Conservation (phyloP, 2,113 vertebrate genomes). For the human (Homo sapiens) region GRCh38 chr2:163214001-163214500, state of each 20-base stretch:
- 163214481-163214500: background rate
- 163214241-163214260: background rate
- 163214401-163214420: background rate
- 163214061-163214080: conserved; percentile 50
- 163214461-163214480: background rate
- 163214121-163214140: conserved; percentile 64
- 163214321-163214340: background rate
- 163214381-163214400: background rate
- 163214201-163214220: conserved; percentile 25
- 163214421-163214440: background rate
- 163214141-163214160: conserved; percentile 63
- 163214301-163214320: background rate
- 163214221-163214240: background rate
- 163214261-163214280: background rate
- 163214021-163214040: conserved; percentile 67
- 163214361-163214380: background rate
- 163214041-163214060: conserved; percentile 79
- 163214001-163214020: conserved; percentile 67
- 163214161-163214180: conserved; percentile 51
- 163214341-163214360: background rate
- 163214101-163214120: conserved; percentile 57
- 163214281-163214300: background rate
- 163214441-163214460: background rate
- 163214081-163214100: conserved; percentile 73
- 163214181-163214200: conserved; percentile 45